These are phyloP conservation scores for Apteryx mantelli DNA, from an alignment of 2,113 vertebrate species.

Conservation along the genomic window DNA sequence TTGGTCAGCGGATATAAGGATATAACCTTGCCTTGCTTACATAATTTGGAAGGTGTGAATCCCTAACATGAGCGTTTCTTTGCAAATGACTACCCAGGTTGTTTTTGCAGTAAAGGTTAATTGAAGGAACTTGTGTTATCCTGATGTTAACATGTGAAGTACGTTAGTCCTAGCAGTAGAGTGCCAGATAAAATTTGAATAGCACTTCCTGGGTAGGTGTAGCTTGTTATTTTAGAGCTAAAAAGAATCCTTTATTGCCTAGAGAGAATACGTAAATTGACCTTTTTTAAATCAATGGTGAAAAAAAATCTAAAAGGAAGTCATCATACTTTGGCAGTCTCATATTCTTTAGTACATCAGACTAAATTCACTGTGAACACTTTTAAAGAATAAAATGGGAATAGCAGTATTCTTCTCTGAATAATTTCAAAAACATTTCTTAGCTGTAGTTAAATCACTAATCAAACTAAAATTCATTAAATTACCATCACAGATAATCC, in stretches of 20 bases:
- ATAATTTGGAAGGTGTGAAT: neutral
- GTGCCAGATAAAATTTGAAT: neutral
- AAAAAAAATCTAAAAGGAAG: neutral
- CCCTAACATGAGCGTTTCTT: neutral
- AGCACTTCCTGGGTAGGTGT: neutral
- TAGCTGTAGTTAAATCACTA: neutral
- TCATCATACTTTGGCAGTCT: neutral
- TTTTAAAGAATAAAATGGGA: neutral
- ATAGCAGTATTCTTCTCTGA: neutral
- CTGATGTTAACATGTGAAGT: neutral
- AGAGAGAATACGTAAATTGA: neutral
- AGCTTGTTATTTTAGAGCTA: neutral
- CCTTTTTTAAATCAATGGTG: neutral
- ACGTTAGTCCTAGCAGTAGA: neutral
- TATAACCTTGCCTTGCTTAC: neutral
- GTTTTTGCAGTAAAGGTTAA: neutral
- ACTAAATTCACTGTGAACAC: neutral
- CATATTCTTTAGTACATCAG: neutral
- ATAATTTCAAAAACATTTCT: neutral
- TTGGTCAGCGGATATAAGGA: neutral
- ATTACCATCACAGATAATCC: neutral
- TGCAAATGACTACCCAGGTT: neutral
- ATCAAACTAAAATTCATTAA: neutral
- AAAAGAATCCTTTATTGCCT: neutral
- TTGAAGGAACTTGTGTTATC: neutral